These are phyloP conservation scores for Astreopora myriophthalma DNA, from an alignment of 64 coral and sea anemone species.

Conservation along the genomic window DNA sequence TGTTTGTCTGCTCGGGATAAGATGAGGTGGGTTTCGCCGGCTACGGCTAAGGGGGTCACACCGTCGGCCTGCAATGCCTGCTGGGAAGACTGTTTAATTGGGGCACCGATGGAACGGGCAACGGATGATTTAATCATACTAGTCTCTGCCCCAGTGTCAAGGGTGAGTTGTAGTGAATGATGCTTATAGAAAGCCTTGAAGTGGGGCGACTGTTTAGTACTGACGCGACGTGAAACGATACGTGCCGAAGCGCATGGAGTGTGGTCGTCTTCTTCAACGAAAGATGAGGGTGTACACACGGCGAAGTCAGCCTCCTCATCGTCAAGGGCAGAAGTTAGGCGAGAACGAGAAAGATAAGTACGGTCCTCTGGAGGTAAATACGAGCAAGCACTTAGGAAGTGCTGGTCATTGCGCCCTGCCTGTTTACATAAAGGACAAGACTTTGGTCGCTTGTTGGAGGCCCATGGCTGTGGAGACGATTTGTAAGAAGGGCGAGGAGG, in stretches of 20 bases:
- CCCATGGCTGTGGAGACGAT: not conserved
- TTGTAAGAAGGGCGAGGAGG: not conserved
- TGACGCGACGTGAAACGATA: not conserved
- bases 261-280: not conserved
- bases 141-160: slow-evolving; percentile 28
- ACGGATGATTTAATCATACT: slow-evolving; percentile 46
- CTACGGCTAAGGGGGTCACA: not conserved
- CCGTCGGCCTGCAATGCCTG: not conserved
- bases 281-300: not conserved
- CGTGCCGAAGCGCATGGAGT: not conserved
- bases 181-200: slow-evolving; percentile 24
- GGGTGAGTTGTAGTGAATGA: not conserved
- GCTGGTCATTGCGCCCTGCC: slow-evolving; percentile 5
- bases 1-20: not conserved
- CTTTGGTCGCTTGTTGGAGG: not conserved
- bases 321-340: not conserved
- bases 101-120: not conserved
- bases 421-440: slow-evolving; percentile 13
- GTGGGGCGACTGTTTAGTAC: not conserved
- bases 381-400: slow-evolving; percentile 6
- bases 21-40: slow-evolving; percentile 19
- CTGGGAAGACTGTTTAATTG: not conserved
- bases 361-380: not conserved
- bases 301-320: not conserved
- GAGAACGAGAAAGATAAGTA: not conserved